Evolutionary conservation across 1,140 invertebrate genomes (phyloP).

Genomic region (Orius laevigatus): DNA sequence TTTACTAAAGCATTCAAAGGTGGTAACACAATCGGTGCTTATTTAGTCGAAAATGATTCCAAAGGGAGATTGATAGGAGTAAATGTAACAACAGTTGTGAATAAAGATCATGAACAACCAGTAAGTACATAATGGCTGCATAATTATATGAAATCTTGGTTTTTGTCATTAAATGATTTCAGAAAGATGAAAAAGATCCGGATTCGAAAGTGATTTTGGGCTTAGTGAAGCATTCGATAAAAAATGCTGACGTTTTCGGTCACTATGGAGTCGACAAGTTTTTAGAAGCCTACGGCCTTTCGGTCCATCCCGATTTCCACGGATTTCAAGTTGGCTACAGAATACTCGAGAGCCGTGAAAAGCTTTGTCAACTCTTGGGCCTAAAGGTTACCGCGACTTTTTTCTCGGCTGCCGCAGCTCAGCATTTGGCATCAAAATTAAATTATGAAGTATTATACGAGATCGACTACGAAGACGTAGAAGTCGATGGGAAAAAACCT

Average conservation of each 20-base stretch:
- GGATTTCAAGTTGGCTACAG: constrained; percentile 4
- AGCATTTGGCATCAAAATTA: not conserved
- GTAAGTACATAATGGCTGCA: too few relatives aligned
- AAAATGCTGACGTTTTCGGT: constrained; percentile 5
- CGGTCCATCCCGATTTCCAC: constrained; percentile 9
- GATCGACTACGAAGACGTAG: too few relatives aligned
- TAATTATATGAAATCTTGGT: too few relatives aligned
- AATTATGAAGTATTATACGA: not conserved
- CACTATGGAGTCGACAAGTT: constrained; percentile 8
- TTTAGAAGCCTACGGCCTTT: constrained; percentile 6
- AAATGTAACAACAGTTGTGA: not conserved
- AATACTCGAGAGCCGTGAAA: constrained; percentile 4
- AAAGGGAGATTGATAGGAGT: constrained; percentile 3
- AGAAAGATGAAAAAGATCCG: too few relatives aligned
- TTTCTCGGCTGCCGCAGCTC: not conserved
- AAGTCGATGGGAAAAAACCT: too few relatives aligned
- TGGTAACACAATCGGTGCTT: not conserved
- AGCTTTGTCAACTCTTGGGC: not conserved
- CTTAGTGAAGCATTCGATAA: too few relatives aligned
- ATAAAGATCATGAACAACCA: not conserved
- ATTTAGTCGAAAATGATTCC: not conserved
- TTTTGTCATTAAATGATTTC: too few relatives aligned
- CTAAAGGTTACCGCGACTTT: constrained; percentile 4
- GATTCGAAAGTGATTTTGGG: too few relatives aligned
- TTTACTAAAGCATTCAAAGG: not conserved